Conservation (phyloP, 1,140 invertebrate genomes). For the Drosophila saltans region DNA sequence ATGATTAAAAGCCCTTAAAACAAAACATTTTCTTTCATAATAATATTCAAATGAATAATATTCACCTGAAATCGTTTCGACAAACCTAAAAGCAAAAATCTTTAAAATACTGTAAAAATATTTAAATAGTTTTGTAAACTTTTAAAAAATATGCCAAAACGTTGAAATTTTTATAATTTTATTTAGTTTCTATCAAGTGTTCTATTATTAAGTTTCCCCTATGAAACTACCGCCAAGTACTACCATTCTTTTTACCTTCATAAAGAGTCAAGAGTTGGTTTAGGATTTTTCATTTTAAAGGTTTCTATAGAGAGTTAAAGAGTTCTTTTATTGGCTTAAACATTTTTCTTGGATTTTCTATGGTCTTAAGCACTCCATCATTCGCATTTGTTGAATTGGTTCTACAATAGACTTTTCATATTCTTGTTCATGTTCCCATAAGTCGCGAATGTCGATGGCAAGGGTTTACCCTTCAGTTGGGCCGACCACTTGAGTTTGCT, state of each 20-base stretch:
- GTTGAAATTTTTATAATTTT: too few species aligned
- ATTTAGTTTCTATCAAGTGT: too few species aligned
- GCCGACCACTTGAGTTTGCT: slow-evolving; percentile 60
- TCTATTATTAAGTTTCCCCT: too few species aligned
- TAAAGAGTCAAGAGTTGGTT: background rate
- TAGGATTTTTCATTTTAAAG: slow-evolving; percentile 3
- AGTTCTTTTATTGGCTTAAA: slow-evolving; percentile 13
- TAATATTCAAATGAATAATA: too few species aligned
- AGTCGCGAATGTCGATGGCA: slow-evolving; percentile 1
- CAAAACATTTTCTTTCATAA: too few species aligned
- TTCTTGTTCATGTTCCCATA: slow-evolving; percentile 39
- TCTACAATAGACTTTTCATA: slow-evolving; percentile 11
- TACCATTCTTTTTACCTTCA: background rate
- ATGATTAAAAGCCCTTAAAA: too few species aligned
- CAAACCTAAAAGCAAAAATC: too few species aligned
- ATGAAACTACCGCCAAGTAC: background rate
- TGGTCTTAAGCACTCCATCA: background rate
- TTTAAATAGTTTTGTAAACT: too few species aligned
- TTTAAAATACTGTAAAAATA: too few species aligned
- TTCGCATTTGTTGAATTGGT: too few species aligned
- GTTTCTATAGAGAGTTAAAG: background rate
- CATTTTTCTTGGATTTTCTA: background rate
- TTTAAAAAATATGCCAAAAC: too few species aligned
- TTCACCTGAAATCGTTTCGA: too few species aligned
- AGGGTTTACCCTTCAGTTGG: slow-evolving; percentile 20